These are phyloP conservation scores for Meleagris gallopavo DNA, from an alignment of 2,113 vertebrate genomes.

Conservation along the genomic window DNA sequence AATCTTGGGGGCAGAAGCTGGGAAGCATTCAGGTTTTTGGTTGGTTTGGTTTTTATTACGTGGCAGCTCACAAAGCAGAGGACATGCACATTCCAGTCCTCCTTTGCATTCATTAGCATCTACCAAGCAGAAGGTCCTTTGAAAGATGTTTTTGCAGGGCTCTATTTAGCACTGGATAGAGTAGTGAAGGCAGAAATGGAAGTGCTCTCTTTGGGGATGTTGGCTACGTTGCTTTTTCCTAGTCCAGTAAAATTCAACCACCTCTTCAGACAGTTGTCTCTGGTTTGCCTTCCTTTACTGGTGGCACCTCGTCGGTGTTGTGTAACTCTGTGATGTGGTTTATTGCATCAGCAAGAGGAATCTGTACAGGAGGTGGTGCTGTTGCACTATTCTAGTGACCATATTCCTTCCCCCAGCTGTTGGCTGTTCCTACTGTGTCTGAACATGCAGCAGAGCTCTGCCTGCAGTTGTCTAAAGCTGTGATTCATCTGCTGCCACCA, in stretches of 20 bases:
- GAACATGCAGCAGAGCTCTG: not conserved
- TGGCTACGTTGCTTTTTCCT: not conserved
- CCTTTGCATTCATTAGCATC: not conserved
- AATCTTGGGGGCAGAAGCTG: not conserved
- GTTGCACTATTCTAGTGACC: constrained; percentile 37
- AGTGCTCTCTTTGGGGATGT: not conserved
- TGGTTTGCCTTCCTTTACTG: not conserved
- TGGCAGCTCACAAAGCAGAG: not conserved
- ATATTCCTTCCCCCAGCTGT: not conserved
- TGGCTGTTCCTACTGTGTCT: not conserved
- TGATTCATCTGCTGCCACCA: constrained; percentile 23
- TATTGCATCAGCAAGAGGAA: constrained; percentile 5
- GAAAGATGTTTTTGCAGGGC: not conserved
- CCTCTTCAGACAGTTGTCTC: not conserved
- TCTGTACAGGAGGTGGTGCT: constrained; percentile 56
- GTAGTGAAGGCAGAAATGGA: not conserved
- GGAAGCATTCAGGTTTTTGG: not conserved
- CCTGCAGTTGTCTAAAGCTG: not conserved
- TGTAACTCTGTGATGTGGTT: constrained; percentile 15
- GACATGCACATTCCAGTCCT: not conserved
- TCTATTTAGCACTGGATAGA: not conserved
- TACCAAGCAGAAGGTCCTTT: not conserved
- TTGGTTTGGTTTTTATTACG: not conserved
- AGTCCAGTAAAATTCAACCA: not conserved
- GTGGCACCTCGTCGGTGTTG: constrained; percentile 11